These are phyloP conservation scores for Leptopilina boulardi DNA, from an alignment of 1,140 invertebrate species.

Conservation along the genomic window DNA sequence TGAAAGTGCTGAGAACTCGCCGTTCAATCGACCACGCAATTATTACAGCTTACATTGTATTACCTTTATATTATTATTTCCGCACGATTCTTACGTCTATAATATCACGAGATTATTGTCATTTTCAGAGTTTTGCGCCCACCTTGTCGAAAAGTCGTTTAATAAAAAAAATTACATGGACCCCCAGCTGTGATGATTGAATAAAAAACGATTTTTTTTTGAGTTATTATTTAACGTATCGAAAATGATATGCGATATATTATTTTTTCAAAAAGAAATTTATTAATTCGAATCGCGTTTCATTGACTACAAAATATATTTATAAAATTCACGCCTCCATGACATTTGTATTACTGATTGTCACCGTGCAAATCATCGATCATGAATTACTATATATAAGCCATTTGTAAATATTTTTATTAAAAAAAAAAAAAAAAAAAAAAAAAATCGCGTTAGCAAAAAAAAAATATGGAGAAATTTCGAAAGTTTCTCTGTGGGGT, in stretches of 20 bases:
- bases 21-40: conserved; percentile 9
- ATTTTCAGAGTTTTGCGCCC: conserved; percentile 1
- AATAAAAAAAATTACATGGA: background rate
- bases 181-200: background rate
- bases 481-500: background rate
- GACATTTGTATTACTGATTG: background rate
- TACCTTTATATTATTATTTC: conserved; percentile 10
- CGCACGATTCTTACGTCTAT: conserved; percentile 32
- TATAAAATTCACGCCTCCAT: background rate
- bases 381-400: background rate
- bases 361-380: conserved; percentile 6
- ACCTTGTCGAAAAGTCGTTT: conserved; percentile 3
- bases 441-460: background rate
- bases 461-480: background rate
- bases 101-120: conserved; percentile 6
- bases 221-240: too few species aligned
- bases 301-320: background rate
- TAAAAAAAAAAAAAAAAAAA: background rate
- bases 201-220: background rate
- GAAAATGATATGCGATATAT: too few species aligned
- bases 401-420: conserved; percentile 4
- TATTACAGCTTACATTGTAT: conserved; percentile 21
- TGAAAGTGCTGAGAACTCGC: conserved; percentile 44
- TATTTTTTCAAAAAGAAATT: too few species aligned
- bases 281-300: too few species aligned